Evolutionary conservation across 1,140 invertebrate genomes (phyloP).

Genomic region (Paralvinella palmiformis): DNA sequence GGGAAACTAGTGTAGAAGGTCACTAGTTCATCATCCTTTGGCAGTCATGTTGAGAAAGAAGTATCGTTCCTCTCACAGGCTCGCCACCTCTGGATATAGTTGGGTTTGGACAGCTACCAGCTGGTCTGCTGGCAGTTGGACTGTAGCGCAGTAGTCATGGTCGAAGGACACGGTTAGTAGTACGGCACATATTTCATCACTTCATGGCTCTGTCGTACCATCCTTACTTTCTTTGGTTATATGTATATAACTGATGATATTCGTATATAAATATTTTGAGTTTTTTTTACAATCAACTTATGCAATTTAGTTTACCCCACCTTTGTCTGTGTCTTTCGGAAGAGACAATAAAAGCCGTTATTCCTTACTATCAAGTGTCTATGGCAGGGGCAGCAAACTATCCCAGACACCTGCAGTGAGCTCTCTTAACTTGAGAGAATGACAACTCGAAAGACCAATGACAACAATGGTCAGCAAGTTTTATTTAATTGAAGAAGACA

Average conservation of each 20-base stretch:
- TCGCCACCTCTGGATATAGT: background rate
- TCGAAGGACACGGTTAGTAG: background rate
- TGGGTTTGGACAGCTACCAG: background rate
- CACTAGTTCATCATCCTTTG: constrained; percentile 3
- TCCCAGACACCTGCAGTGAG: no score
- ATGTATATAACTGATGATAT: background rate
- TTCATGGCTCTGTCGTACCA: background rate
- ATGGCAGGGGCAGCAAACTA: no score
- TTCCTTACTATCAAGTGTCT: no score
- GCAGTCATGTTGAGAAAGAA: background rate
- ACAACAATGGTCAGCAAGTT: background rate
- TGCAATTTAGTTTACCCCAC: no score
- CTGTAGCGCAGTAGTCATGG: background rate
- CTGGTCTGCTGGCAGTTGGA: background rate
- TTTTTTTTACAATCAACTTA: no score
- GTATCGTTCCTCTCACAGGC: background rate
- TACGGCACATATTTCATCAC: background rate
- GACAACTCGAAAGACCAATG: no score
- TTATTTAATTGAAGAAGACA: background rate
- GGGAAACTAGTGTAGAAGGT: constrained; percentile 2
- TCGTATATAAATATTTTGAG: background rate
- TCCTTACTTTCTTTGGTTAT: background rate
- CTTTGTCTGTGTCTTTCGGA: no score
- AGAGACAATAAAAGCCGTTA: no score
- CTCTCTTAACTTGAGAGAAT: no score